Conservation (phyloP, 2,797 vertebrate genomes). For the Bovichtus variegatus region DNA sequence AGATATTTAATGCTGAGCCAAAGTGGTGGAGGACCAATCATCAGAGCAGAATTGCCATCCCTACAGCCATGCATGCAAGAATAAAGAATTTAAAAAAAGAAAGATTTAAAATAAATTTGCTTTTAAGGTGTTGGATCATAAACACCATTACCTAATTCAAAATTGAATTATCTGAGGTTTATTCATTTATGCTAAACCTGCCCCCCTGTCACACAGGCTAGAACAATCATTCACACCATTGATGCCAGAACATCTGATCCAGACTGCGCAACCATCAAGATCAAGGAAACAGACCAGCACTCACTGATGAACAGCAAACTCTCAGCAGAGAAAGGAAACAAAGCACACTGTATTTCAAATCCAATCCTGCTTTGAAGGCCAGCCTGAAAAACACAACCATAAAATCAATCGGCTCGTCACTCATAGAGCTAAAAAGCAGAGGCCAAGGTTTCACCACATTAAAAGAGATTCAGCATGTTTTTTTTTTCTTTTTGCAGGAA, state of each 20-base stretch:
- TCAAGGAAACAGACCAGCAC: neutral
- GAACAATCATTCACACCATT: slow-evolving; percentile 17
- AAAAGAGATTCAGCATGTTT: neutral
- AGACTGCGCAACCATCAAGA: neutral
- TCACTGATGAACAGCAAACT: neutral
- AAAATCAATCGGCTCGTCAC: neutral
- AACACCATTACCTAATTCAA: neutral
- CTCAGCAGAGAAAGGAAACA: neutral
- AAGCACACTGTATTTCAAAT: neutral
- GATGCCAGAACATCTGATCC: slow-evolving; percentile 13
- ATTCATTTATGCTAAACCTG: slow-evolving; percentile 25
- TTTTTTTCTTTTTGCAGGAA: neutral
- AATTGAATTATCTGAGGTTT: neutral
- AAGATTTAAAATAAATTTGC: too few relatives aligned
- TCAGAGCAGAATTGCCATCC: neutral
- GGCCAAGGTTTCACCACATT: neutral
- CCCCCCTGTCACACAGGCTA: slow-evolving; percentile 4
- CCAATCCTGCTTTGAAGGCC: slow-evolving; percentile 1
- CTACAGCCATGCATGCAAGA: too few relatives aligned
- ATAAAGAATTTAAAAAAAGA: too few relatives aligned
- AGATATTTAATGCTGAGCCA: too few relatives aligned
- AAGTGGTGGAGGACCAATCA: neutral
- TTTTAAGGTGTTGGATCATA: neutral
- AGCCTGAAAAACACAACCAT: neutral
- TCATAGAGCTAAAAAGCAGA: neutral